These are phyloP conservation scores for Macropis europaea DNA, from an alignment of 2,888 invertebrate genomes.

Conservation along the genomic window DNA sequence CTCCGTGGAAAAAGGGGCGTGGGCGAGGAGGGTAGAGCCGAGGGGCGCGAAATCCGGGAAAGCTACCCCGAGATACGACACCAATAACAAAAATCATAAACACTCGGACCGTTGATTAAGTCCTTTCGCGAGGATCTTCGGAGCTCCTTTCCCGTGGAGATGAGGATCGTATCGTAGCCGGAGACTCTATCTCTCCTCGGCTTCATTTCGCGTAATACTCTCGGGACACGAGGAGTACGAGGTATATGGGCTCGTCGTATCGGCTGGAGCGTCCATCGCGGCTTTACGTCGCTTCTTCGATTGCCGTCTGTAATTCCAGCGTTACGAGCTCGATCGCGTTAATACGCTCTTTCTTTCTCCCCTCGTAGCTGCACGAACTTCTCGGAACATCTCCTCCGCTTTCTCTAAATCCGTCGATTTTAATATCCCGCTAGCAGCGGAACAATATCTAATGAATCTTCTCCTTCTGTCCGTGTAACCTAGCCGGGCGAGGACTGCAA, in stretches of 20 bases:
- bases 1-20: not conserved
- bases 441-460: too few relatives aligned
- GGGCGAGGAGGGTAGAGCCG: not conserved
- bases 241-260: slow-evolving; percentile 30
- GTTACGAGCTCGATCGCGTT: slow-evolving; percentile 65
- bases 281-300: slow-evolving; percentile 63
- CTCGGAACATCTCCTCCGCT: not conserved
- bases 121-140: slow-evolving; percentile 68
- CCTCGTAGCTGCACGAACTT: slow-evolving; percentile 14
- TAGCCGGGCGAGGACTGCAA: too few relatives aligned
- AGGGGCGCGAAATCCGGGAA: slow-evolving; percentile 51
- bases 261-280: slow-evolving; percentile 53
- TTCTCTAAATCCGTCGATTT: too few relatives aligned
- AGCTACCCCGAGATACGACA: slow-evolving; percentile 71
- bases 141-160: slow-evolving; percentile 52
- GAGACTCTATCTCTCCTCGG: slow-evolving; percentile 63
- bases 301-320: slow-evolving; percentile 62
- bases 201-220: slow-evolving; percentile 73
- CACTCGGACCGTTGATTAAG: slow-evolving; percentile 79
- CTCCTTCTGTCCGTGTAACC: too few relatives aligned
- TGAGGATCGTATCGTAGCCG: slow-evolving; percentile 65
- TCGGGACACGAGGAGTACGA: slow-evolving; percentile 53
- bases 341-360: slow-evolving; percentile 43
- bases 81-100: slow-evolving; percentile 80
- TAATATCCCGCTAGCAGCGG: too few relatives aligned